phyloP scores from a whole-genome alignment of 1,140 invertebrate genomes.

The Pantala flavescens region DNA sequence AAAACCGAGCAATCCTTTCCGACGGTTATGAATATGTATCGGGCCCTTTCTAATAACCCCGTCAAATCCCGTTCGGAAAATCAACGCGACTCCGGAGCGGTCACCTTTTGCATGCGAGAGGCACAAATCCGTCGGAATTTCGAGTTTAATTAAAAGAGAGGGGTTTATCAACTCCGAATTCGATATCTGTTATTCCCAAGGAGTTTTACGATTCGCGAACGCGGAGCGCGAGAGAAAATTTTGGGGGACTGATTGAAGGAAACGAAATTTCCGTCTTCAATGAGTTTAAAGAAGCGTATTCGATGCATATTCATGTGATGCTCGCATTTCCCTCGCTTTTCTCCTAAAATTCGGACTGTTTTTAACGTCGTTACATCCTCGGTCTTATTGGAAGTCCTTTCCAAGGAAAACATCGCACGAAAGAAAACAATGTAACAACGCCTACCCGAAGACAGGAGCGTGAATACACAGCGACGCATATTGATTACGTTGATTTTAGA shows the following conservation, averaged over 20 bases:
- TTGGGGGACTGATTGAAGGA: background rate
- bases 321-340: background rate
- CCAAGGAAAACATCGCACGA: no score
- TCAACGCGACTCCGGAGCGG: background rate
- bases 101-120: background rate
- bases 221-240: no score
- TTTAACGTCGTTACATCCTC: background rate
- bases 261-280: background rate
- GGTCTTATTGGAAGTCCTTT: no score
- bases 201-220: no score
- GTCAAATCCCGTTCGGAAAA: background rate
- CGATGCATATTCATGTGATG: background rate
- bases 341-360: background rate
- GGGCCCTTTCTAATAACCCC: no score
- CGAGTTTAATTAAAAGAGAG: conserved; percentile 2
- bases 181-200: background rate
- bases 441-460: no score
- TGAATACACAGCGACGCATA: no score
- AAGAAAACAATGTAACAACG: no score
- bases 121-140: background rate
- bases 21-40: background rate
- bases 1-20: background rate
- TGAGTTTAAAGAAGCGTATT: background rate
- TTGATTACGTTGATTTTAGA: no score
- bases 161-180: background rate